phyloP scores from a whole-genome alignment of 1,140 invertebrate species.

The Halesus radiatus region DNA sequence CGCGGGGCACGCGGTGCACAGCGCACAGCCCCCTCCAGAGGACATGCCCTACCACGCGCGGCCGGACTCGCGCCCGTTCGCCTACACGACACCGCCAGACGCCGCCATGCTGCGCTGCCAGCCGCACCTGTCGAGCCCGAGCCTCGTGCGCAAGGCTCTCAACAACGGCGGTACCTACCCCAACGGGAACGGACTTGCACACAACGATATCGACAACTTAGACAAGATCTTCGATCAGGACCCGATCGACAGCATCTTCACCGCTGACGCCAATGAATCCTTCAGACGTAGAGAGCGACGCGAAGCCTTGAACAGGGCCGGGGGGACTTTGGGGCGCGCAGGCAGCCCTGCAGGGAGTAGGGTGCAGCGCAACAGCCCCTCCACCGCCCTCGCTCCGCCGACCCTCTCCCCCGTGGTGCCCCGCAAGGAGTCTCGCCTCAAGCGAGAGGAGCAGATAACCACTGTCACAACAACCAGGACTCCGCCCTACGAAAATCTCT shows the following conservation, averaged over 20 bases:
- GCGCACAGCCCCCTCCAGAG: slow-evolving; percentile 53
- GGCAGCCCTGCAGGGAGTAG: slow-evolving; percentile 58
- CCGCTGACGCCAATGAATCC: slow-evolving; percentile 50
- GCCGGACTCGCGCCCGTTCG: slow-evolving; percentile 85
- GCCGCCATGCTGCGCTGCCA: slow-evolving; percentile 73
- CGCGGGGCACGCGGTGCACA: background rate
- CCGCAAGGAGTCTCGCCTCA: slow-evolving; percentile 63
- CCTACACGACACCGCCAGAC: slow-evolving; percentile 74
- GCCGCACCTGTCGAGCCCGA: slow-evolving; percentile 80
- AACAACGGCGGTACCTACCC: background rate
- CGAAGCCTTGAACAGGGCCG: slow-evolving; percentile 52
- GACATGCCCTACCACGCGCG: slow-evolving; percentile 87
- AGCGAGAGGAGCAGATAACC: slow-evolving; percentile 65
- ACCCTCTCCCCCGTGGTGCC: slow-evolving; percentile 63
- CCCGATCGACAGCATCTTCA: slow-evolving; percentile 59
- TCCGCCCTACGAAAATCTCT: slow-evolving; percentile 40
- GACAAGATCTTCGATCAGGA: slow-evolving; percentile 69
- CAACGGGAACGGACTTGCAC: slow-evolving; percentile 60
- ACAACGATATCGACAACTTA: slow-evolving; percentile 48
- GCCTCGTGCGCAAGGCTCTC: slow-evolving; percentile 79
- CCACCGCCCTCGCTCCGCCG: slow-evolving; percentile 48
- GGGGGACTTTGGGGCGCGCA: slow-evolving; percentile 15
- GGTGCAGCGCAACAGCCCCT: background rate
- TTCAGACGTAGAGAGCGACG: slow-evolving; percentile 45
- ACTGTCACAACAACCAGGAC: slow-evolving; percentile 61